These are phyloP conservation scores for Aptenodytes forsteri DNA, from an alignment of 2,113 vertebrate genomes.

Conservation along the genomic window DNA sequence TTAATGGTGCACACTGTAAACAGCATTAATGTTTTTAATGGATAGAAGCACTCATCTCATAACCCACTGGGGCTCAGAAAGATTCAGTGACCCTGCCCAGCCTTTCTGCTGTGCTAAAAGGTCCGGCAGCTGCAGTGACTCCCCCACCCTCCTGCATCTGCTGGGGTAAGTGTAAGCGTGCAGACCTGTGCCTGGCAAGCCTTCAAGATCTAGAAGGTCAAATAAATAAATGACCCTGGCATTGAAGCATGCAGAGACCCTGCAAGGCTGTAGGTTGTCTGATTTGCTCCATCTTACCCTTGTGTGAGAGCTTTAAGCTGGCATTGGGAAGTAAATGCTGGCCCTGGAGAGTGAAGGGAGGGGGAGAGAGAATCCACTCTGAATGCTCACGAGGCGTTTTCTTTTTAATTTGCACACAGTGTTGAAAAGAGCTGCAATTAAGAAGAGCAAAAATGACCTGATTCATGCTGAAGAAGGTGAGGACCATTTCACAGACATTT, in stretches of 20 bases:
- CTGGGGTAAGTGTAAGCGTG: background rate
- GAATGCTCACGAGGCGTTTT: background rate
- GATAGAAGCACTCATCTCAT: background rate
- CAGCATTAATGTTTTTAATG: background rate
- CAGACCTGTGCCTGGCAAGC: background rate
- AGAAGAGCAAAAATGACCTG: conserved; percentile 93
- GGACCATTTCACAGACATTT: conserved; percentile 94
- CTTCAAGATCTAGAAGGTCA: background rate
- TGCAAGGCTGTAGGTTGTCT: background rate
- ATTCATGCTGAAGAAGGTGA: conserved; percentile 95
- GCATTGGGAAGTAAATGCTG: conserved; percentile 7
- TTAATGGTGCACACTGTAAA: background rate
- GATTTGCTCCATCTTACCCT: background rate
- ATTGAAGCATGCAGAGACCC: background rate
- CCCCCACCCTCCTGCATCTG: background rate
- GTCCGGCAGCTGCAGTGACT: background rate
- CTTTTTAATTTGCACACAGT: conserved; percentile 76
- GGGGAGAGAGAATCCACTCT: background rate
- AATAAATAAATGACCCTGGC: background rate
- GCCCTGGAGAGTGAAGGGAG: background rate
- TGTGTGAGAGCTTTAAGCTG: background rate
- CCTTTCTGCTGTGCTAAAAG: background rate
- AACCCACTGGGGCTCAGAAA: background rate
- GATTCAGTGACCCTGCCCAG: background rate
- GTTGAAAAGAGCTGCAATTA: conserved; percentile 90